Evolutionary conservation across 2,888 invertebrate species (phyloP), one percentile per base, ranked within the genome.

Genomic region (Colletes collaris): DNA sequence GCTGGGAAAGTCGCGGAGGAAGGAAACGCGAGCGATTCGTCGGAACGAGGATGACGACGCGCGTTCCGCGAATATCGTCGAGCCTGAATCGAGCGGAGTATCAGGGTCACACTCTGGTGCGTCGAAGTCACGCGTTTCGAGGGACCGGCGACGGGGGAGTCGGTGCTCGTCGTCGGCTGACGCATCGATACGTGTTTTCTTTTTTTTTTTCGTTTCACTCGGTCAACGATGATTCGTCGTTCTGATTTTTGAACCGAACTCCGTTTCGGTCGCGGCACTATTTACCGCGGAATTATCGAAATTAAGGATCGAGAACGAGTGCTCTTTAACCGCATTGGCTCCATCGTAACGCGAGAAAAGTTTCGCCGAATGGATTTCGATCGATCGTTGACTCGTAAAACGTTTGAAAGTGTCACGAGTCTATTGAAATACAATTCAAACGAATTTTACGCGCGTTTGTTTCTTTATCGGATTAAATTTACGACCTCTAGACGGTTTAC

Each of bases 1-100:
- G 58, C 80, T 82, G 81, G 86, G 90, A 89, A 90, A 90, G 87
- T 82, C 82, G 81, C 71, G 81, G 76, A 87, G 87, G 88, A 90
- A 89, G 88, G 87, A 89, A 90, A 87, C 75, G 74, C 85, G 74
- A 71, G 58, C 40, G 75, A 74, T 72, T 68, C 67, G 75, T 64
- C 64, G 76, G 81, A 85, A 82, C 76, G 63, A 82, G 79, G 79
- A 82, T 76, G 86, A 87, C 81, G 88, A 87, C 81, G 88, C 81
- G 79, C 50, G 79, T 85, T 80, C 83, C 79, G 76, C 76, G 79
- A 81, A 82, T 49, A 56, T 49, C 49, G 64, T 44, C 69, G 69
- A 64, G 68, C 70, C 67, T 63, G 70, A 66, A 72, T 68, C 68
- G 68, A 46, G 68, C 59, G 59, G 11, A 53, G 60, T 40, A 86